Evolutionary conservation across 1,140 invertebrate species (phyloP).

Genomic region (Asobara japonica): DNA sequence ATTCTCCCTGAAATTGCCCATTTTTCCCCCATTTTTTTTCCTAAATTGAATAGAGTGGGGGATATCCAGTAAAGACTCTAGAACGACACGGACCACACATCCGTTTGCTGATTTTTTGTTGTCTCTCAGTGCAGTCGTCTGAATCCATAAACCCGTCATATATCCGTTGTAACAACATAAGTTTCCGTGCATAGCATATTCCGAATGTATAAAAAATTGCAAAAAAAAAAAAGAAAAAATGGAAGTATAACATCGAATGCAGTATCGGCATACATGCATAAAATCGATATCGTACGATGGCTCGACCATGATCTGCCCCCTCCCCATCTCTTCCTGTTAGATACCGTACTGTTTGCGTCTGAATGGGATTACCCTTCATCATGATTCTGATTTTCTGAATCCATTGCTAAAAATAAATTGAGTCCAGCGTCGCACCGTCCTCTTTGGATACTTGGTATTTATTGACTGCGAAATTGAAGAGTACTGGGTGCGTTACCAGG

Average conservation of each 20-base stretch:
- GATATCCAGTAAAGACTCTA: no score
- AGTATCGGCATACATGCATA: neutral
- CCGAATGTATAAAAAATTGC: neutral
- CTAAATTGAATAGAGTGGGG: no score
- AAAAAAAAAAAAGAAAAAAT: neutral
- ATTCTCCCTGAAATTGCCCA: no score
- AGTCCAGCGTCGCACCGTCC: no score
- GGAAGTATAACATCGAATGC: neutral
- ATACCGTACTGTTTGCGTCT: neutral
- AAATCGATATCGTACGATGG: constrained; percentile 24
- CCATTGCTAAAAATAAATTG: neutral
- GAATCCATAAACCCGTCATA: neutral
- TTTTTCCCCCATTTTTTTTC: no score
- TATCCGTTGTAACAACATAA: neutral
- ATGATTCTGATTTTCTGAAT: neutral
- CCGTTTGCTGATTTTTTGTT: no score
- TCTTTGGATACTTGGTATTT: no score
- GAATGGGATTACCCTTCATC: neutral
- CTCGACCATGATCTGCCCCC: constrained; percentile 1
- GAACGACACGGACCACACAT: neutral
- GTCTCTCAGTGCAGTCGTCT: no score
- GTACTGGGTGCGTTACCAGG: no score
- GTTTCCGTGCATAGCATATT: neutral
- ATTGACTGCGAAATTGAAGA: no score
- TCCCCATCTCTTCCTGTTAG: neutral